Conservation (phyloP, 2,113 vertebrate species). For the Poicephalus gulielmi region DNA sequence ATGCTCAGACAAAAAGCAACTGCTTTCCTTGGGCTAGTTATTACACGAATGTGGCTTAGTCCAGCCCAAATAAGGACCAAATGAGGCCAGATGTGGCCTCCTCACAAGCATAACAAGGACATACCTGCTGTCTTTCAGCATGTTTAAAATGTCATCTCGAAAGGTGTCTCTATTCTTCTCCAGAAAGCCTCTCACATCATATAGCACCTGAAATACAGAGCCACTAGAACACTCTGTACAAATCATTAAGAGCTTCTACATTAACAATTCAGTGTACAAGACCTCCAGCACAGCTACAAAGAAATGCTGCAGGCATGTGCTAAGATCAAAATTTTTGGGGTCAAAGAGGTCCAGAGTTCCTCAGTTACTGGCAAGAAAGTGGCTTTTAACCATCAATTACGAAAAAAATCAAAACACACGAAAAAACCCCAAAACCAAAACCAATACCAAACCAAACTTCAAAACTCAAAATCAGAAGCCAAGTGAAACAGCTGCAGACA, state of each 20-base stretch:
- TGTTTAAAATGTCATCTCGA: constrained; percentile 90
- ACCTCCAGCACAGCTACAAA: neutral
- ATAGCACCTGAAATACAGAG: constrained; percentile 79
- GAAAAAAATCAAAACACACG: neutral
- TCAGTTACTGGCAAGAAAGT: neutral
- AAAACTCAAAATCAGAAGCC: neutral
- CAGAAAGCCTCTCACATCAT: constrained; percentile 87
- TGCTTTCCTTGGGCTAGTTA: neutral
- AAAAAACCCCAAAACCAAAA: neutral
- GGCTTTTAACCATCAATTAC: neutral
- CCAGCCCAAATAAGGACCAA: neutral
- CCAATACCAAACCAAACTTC: neutral
- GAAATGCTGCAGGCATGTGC: neutral
- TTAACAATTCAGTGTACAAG: neutral
- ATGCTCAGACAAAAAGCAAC: neutral
- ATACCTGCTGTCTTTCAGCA: constrained; percentile 92
- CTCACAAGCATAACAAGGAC: neutral
- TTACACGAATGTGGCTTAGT: neutral
- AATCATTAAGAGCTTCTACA: neutral
- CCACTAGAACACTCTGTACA: neutral
- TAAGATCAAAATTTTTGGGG: neutral
- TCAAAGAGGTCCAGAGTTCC: neutral
- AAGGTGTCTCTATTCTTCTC: constrained; percentile 95
- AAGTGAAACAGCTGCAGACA: constrained; percentile 4
- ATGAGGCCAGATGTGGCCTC: neutral